Conservation (phyloP, 2,113 vertebrate species). For the Neotoma lepida region DNA sequence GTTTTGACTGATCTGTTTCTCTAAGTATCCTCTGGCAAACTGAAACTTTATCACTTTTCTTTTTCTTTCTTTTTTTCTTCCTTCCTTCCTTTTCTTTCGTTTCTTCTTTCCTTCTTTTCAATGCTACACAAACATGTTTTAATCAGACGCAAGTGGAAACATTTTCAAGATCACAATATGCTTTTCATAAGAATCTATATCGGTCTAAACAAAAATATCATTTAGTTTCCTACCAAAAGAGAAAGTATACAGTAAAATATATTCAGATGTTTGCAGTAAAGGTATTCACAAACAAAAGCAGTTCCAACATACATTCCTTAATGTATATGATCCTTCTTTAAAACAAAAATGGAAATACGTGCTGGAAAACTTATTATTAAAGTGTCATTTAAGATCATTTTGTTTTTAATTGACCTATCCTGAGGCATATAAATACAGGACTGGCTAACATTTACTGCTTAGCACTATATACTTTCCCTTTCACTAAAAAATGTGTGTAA, state of each 20-base stretch:
- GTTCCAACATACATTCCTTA: neutral
- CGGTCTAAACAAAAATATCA: constrained; percentile 42
- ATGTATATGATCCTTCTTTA: neutral
- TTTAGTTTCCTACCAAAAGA: constrained; percentile 2
- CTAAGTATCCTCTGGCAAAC: neutral
- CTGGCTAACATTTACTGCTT: constrained; percentile 4
- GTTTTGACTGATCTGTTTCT: constrained; percentile 42
- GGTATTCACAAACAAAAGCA: constrained; percentile 45
- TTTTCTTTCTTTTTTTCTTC: neutral
- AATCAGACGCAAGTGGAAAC: constrained; percentile 38
- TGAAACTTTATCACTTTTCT: constrained; percentile 23
- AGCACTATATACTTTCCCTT: neutral
- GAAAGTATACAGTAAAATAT: constrained; percentile 32
- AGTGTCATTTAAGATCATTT: neutral
- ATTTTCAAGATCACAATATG: constrained; percentile 14
- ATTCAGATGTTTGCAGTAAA: constrained; percentile 1
- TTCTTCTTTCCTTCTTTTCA: accelerated
- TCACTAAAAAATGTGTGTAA: constrained; percentile 17
- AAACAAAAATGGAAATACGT: neutral
- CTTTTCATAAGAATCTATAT: constrained; percentile 23
- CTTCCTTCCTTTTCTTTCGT: accelerated
- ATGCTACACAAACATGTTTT: neutral
- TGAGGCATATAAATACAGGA: neutral
- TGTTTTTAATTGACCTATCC: constrained; percentile 49
- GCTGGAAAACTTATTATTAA: neutral